phyloP scores from a whole-genome alignment of 2,797 vertebrate genomes.

The Falco columbarius region DNA sequence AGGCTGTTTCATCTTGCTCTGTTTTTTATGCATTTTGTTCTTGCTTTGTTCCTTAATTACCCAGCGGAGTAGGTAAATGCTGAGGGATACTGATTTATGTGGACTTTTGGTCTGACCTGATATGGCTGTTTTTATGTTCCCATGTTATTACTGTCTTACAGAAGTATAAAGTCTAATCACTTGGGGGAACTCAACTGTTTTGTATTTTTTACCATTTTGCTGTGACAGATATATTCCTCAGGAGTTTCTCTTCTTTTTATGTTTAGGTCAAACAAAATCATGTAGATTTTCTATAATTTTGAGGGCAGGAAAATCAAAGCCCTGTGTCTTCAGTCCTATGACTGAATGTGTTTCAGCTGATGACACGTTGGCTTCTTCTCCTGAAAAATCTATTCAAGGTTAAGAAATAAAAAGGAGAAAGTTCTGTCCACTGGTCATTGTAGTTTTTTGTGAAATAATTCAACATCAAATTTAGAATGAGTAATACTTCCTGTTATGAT shows the following conservation, averaged over 20 bases:
- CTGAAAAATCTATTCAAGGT: not conserved
- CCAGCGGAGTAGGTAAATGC: not conserved
- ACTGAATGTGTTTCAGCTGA: not conserved
- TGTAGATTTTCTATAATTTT: not conserved
- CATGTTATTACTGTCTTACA: not conserved
- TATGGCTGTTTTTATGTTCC: not conserved
- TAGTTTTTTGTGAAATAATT: not conserved
- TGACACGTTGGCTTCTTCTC: not conserved
- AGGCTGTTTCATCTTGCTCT: not conserved
- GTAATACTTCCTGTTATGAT: conserved; percentile 72
- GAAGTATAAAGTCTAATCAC: not conserved
- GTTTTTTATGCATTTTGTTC: not conserved
- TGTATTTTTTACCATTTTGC: not conserved
- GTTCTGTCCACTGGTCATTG: not conserved
- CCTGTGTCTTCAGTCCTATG: not conserved
- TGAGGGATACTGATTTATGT: accelerated
- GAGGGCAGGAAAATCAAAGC: not conserved
- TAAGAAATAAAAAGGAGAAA: not conserved
- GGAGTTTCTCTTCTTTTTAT: not conserved
- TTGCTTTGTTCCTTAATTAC: not conserved
- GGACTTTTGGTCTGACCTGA: not conserved
- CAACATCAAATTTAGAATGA: conserved; percentile 15
- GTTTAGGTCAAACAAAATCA: accelerated
- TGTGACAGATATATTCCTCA: not conserved
- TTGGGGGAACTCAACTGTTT: not conserved